Conservation (phyloP, 92 coral and sea anemone species). For the Palythoa grandiflora region DNA sequence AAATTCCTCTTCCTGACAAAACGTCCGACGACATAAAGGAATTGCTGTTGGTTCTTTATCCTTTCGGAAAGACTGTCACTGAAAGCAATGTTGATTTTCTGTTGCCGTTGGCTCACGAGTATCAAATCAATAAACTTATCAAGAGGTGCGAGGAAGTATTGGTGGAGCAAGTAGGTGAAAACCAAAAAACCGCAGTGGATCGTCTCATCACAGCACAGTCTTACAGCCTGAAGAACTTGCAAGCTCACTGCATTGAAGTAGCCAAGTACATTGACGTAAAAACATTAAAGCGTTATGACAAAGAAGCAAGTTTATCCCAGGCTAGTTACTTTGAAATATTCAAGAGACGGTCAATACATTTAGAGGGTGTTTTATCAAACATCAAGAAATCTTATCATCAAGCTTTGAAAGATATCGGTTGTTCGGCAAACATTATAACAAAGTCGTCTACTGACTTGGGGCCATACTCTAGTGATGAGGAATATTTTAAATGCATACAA, state of each 20-base stretch:
- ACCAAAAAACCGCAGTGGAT: background rate
- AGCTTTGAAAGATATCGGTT: too few relatives aligned
- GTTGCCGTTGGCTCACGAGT: conserved; percentile 1
- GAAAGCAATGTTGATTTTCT: background rate
- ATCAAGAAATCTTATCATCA: too few relatives aligned
- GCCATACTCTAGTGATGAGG: too few relatives aligned
- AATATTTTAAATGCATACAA: too few relatives aligned
- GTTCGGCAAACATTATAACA: too few relatives aligned
- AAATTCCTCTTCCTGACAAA: conserved; percentile 12
- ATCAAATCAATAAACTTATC: background rate
- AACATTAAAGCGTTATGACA: too few relatives aligned
- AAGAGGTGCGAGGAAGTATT: background rate
- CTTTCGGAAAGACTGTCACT: background rate
- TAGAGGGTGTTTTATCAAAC: too few relatives aligned
- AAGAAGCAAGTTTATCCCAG: too few relatives aligned
- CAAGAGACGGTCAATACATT: too few relatives aligned
- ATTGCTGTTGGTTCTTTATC: background rate
- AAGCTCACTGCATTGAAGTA: background rate
- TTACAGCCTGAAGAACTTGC: background rate
- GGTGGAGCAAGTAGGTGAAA: background rate
- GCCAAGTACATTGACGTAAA: background rate
- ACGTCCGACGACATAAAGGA: background rate
- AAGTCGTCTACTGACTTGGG: too few relatives aligned
- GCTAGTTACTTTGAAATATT: too few relatives aligned
- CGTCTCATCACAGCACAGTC: background rate